These are phyloP conservation scores for Agrotis puta DNA, from an alignment of 2,888 invertebrate species.

Conservation along the genomic window DNA sequence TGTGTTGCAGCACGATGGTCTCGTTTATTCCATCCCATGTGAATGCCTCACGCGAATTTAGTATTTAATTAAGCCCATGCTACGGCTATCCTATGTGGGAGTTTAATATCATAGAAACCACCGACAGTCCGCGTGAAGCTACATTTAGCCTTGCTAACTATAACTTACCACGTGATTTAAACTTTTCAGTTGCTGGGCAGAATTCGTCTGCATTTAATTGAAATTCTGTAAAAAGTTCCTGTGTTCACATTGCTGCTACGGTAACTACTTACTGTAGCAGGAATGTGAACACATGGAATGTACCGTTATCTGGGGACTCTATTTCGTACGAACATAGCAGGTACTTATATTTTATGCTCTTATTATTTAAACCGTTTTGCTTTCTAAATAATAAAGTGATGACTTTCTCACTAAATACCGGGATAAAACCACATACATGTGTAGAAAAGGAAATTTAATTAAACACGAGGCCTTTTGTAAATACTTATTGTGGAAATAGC, in stretches of 20 bases:
- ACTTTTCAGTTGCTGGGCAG: slow-evolving; percentile 17
- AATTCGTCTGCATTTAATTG: slow-evolving; percentile 16
- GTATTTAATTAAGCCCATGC: slow-evolving; percentile 49
- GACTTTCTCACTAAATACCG: background rate
- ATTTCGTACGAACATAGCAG: background rate
- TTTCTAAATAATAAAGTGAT: background rate
- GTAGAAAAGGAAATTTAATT: slow-evolving; percentile 47
- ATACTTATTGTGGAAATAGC: slow-evolving; percentile 44
- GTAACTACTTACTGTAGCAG: background rate
- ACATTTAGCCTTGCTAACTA: slow-evolving; percentile 10
- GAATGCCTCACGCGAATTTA: slow-evolving; percentile 33
- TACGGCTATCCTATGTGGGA: slow-evolving; percentile 15
- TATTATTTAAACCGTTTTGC: background rate
- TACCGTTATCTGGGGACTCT: background rate
- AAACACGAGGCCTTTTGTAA: slow-evolving; percentile 27
- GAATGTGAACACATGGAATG: background rate
- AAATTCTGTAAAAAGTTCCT: background rate
- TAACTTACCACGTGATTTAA: slow-evolving; percentile 17
- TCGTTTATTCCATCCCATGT: slow-evolving; percentile 28
- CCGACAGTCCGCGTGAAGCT: slow-evolving; percentile 6
- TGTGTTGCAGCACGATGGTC: slow-evolving; percentile 23
- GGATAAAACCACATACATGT: background rate
- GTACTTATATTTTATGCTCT: background rate
- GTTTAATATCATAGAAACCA: slow-evolving; percentile 23
- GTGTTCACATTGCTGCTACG: too few relatives aligned